Evolutionary conservation across 2,888 invertebrate species (phyloP).

Genomic region (Erpobdella octoculata): DNA sequence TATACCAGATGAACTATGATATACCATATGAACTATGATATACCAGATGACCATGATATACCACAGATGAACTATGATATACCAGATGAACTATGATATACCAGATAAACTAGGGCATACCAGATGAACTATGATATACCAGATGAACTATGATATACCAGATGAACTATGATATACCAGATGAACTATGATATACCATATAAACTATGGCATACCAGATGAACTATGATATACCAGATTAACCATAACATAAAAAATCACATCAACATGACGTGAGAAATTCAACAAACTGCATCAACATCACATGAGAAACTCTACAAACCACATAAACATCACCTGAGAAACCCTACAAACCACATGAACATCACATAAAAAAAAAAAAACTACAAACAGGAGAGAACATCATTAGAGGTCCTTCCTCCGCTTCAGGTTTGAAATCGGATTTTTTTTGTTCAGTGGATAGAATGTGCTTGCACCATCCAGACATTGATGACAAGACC

Average conservation of each 20-base stretch:
- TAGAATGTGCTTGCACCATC: constrained; percentile 81
- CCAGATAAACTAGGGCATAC: too few species aligned
- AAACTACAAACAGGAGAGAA: constrained; percentile 61
- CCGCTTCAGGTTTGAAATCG: constrained; percentile 61
- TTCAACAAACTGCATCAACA: neutral
- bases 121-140: too few species aligned
- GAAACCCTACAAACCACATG: neutral
- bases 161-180: too few species aligned
- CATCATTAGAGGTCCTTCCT: constrained; percentile 45
- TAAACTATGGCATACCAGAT: too few species aligned
- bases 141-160: too few species aligned
- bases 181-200: too few species aligned
- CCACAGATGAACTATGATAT: too few species aligned
- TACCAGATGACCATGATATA: too few species aligned
- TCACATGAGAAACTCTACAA: neutral
- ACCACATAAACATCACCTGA: neutral
- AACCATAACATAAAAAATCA: neutral
- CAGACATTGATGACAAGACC: constrained; percentile 78
- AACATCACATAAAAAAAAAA: neutral
- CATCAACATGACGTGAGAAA: neutral
- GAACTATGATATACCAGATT: too few species aligned
- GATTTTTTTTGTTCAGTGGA: constrained; percentile 88
- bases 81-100: too few species aligned
- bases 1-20: too few species aligned
- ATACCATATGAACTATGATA: too few species aligned